Conservation (phyloP, 2,113 vertebrate genomes). For the Steatornis caripensis region DNA sequence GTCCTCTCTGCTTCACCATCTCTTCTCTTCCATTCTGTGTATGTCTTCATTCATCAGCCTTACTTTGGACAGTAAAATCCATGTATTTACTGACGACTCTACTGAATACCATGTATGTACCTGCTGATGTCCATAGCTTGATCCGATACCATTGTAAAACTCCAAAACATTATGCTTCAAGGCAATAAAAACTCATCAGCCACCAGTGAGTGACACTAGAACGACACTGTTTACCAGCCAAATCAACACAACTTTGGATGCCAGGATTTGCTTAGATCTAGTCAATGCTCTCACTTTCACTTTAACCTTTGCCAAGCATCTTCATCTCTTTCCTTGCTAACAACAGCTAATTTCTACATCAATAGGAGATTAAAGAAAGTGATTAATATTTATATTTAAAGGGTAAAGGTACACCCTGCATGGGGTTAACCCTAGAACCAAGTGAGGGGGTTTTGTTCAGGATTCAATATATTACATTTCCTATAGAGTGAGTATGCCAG, state of each 20-base stretch:
- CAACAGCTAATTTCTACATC: neutral
- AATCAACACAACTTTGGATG: neutral
- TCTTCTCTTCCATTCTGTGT: neutral
- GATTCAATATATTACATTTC: neutral
- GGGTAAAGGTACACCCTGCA: neutral
- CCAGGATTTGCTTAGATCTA: neutral
- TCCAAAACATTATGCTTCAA: neutral
- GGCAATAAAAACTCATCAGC: neutral
- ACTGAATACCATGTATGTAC: neutral
- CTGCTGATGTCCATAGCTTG: neutral
- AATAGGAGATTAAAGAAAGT: neutral
- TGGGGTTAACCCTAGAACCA: slow-evolving; percentile 5
- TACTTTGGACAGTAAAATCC: neutral
- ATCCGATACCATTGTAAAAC: neutral
- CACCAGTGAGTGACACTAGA: neutral
- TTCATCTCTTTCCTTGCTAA: neutral
- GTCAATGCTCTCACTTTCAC: neutral
- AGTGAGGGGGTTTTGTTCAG: neutral
- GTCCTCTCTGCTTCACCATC: neutral
- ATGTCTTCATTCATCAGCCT: neutral
- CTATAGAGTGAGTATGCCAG: slow-evolving; percentile 20
- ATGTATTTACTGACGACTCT: neutral
- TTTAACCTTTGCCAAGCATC: neutral
- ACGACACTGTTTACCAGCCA: neutral
- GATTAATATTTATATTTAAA: slow-evolving; percentile 23